Evolutionary conservation across 2,797 vertebrate genomes (phyloP).

Genomic region (Pagetopsis macropterus): DNA sequence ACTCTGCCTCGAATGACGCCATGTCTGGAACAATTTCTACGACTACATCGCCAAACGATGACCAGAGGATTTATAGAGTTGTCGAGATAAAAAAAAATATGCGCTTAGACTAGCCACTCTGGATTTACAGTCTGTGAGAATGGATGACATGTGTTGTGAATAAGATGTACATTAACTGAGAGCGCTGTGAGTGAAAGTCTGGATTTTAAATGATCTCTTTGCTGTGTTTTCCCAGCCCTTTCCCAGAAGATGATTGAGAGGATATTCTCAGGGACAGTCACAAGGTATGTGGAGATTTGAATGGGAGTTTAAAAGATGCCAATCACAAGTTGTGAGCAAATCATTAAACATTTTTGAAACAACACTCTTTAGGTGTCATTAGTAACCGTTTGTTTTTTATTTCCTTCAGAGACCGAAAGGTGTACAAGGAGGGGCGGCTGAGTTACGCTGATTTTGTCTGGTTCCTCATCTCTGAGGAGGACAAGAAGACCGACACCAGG

Average conservation of each 20-base stretch:
- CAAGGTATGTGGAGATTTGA: constrained; percentile 80
- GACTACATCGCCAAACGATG: constrained; percentile 59
- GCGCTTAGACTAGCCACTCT: constrained; percentile 22
- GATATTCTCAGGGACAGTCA: constrained; percentile 96
- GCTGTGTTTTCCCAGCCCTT: constrained; percentile 84
- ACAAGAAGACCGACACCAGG: constrained; percentile 95
- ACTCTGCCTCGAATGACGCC: constrained; percentile 65
- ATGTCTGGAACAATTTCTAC: constrained; percentile 75
- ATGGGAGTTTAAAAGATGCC: background rate
- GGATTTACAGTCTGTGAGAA: constrained; percentile 70
- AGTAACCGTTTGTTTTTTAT: constrained; percentile 15
- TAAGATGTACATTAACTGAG: constrained; percentile 33
- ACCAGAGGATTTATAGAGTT: constrained; percentile 68
- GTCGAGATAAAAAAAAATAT: constrained; percentile 58
- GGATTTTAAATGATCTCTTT: constrained; percentile 41
- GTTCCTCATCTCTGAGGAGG: constrained; percentile 98
- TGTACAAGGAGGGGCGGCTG: constrained; percentile 87
- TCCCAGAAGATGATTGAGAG: constrained; percentile 93
- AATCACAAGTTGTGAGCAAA: background rate
- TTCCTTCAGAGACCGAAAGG: constrained; percentile 83
- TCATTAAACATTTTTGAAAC: background rate
- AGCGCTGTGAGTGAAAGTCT: constrained; percentile 27
- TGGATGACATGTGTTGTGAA: constrained; percentile 66
- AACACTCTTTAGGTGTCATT: background rate
- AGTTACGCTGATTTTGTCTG: constrained; percentile 96